These are phyloP conservation scores for Numenius phaeopus DNA, from an alignment of 2,797 vertebrate species.

Conservation along the genomic window DNA sequence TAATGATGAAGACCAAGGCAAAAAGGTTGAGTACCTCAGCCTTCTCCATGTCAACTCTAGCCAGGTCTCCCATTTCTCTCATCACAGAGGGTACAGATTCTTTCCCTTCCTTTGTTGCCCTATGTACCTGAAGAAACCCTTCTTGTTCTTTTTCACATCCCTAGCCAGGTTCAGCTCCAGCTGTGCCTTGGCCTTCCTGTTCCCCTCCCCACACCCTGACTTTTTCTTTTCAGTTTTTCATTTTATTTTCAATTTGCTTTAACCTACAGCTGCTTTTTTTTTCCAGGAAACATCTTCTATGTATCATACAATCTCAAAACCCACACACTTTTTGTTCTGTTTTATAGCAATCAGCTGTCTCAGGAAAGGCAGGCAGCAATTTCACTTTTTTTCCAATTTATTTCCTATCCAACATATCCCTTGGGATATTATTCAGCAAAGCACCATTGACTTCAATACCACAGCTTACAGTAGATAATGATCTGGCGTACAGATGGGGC, in stretches of 20 bases:
- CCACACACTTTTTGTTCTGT: background rate
- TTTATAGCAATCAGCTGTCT: constrained; percentile 11
- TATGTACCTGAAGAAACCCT: background rate
- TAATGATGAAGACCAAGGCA: background rate
- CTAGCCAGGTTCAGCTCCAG: background rate
- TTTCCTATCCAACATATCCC: background rate
- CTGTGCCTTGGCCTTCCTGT: background rate
- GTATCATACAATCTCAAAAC: background rate
- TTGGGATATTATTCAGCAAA: background rate
- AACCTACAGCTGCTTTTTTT: background rate
- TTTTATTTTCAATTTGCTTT: background rate
- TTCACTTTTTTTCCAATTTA: background rate
- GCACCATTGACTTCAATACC: background rate
- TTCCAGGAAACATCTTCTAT: background rate
- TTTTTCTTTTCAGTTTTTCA: background rate
- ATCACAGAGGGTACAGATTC: background rate
- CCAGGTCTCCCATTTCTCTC: background rate
- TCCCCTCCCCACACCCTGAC: background rate
- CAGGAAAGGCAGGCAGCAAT: background rate
- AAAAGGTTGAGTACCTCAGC: background rate
- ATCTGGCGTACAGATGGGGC: background rate
- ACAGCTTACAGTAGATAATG: background rate
- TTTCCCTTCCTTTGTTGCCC: background rate
- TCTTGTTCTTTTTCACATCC: background rate
- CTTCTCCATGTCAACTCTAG: background rate